These are phyloP conservation scores for Tipula helvola DNA, from an alignment of 2,888 invertebrate genomes.

Conservation along the genomic window DNA sequence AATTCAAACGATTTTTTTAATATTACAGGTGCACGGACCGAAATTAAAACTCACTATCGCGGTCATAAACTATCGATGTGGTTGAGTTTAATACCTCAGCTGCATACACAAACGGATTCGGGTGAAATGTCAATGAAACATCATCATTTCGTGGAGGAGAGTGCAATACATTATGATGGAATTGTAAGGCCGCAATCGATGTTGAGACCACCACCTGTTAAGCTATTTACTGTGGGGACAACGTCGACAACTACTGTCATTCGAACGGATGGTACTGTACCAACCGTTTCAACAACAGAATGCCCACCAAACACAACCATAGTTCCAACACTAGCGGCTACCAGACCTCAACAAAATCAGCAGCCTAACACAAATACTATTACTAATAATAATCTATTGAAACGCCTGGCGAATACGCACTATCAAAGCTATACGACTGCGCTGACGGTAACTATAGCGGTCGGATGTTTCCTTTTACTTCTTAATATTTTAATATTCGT, in stretches of 20 bases:
- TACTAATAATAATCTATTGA: constrained; percentile 56
- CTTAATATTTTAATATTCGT: constrained; percentile 78
- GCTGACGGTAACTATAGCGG: constrained; percentile 74
- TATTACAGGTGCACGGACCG: constrained; percentile 50
- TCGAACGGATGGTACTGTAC: constrained; percentile 29
- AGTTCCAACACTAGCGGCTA: constrained; percentile 29
- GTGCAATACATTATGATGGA: constrained; percentile 70
- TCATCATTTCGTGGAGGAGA: constrained; percentile 75
- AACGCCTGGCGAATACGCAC: constrained; percentile 62
- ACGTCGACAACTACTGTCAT: constrained; percentile 29
- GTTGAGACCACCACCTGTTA: constrained; percentile 50
- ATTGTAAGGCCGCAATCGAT: constrained; percentile 63
- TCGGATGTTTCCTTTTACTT: constrained; percentile 68
- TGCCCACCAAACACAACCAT: constrained; percentile 54
- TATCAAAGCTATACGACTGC: constrained; percentile 85
- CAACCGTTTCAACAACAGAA: constrained; percentile 37
- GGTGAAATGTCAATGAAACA: constrained; percentile 74
- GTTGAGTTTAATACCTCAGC: constrained; percentile 80
- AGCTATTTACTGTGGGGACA: constrained; percentile 37
- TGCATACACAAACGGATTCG: constrained; percentile 68
- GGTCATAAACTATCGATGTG: constrained; percentile 90
- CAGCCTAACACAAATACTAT: constrained; percentile 25
- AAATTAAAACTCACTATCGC: constrained; percentile 80
- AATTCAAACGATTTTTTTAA: constrained; percentile 21
- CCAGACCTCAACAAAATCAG: constrained; percentile 21